Evolutionary conservation across 2,113 vertebrate species (phyloP).

Genomic region (Chloebia gouldiae): DNA sequence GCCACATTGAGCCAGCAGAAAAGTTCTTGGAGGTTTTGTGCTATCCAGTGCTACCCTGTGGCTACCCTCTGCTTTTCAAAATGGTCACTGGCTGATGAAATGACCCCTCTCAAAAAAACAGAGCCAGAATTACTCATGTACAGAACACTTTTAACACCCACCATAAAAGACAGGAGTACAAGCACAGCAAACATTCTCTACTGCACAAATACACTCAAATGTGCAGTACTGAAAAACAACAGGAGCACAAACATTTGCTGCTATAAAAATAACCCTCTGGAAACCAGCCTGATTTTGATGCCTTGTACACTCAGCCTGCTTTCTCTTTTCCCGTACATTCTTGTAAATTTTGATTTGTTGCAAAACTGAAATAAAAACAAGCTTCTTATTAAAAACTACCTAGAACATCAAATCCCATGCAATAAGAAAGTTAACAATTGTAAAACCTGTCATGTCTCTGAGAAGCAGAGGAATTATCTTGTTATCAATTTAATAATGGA

Average conservation of each 20-base stretch:
- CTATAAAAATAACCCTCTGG: not conserved
- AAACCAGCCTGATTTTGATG: not conserved
- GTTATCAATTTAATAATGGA: constrained; percentile 91
- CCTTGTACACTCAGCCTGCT: not conserved
- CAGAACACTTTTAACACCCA: not conserved
- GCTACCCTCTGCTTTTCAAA: not conserved
- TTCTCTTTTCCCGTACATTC: constrained; percentile 44
- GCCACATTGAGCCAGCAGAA: not conserved
- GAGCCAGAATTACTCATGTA: not conserved
- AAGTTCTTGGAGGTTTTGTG: not conserved
- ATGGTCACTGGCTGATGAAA: not conserved
- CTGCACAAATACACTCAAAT: not conserved
- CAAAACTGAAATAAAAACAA: constrained; percentile 72
- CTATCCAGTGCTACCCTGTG: not conserved
- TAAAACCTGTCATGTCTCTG: constrained; percentile 79
- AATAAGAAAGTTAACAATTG: constrained; percentile 79
- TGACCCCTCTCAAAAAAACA: not conserved
- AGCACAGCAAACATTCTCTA: not conserved
- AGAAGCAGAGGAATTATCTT: constrained; percentile 85
- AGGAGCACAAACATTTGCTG: not conserved
- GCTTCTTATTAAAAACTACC: constrained; percentile 77
- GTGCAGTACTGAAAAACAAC: not conserved
- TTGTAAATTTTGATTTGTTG: constrained; percentile 54
- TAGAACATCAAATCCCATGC: constrained; percentile 74
- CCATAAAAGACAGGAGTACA: not conserved